phyloP scores from a whole-genome alignment of 2,113 vertebrate genomes.

The Cariama cristata region DNA sequence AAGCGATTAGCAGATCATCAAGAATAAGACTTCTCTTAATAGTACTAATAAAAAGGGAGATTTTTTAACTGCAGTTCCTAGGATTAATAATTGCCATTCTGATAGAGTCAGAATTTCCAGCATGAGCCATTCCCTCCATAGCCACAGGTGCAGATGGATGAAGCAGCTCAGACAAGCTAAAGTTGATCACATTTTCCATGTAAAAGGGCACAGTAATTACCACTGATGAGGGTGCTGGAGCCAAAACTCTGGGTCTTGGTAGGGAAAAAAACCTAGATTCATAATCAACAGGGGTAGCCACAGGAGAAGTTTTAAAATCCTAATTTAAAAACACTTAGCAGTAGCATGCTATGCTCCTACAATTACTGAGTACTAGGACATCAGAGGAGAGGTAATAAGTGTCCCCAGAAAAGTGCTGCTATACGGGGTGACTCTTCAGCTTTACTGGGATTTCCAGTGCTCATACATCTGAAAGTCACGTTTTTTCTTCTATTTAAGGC shows the following conservation, averaged over 20 bases:
- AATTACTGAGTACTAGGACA: not conserved
- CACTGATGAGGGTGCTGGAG: conserved; percentile 47
- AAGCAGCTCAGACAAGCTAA: conserved; percentile 42
- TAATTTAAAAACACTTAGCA: conserved; percentile 63
- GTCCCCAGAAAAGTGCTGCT: conserved; percentile 37
- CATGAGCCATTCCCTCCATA: conserved; percentile 47
- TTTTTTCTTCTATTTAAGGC: not conserved
- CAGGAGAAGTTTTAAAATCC: conserved; percentile 48
- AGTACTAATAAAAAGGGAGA: conserved; percentile 39
- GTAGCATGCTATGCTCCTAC: conserved; percentile 32
- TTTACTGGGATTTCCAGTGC: conserved; percentile 3
- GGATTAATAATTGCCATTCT: conserved; percentile 55
- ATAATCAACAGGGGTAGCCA: conserved; percentile 52
- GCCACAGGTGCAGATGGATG: conserved; percentile 68
- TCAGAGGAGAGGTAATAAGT: not conserved
- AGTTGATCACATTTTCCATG: conserved; percentile 67
- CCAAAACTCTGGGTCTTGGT: conserved; percentile 24
- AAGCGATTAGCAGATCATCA: conserved; percentile 32
- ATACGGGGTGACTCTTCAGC: not conserved
- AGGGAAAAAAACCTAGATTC: not conserved
- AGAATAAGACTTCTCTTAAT: conserved; percentile 30
- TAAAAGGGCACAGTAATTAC: conserved; percentile 60
- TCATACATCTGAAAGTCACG: not conserved
- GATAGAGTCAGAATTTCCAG: conserved; percentile 68
- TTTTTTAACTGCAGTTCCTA: conserved; percentile 33